Conservation (phyloP, 92 coral and sea anemone genomes). For the Epizoanthus scotinus region DNA sequence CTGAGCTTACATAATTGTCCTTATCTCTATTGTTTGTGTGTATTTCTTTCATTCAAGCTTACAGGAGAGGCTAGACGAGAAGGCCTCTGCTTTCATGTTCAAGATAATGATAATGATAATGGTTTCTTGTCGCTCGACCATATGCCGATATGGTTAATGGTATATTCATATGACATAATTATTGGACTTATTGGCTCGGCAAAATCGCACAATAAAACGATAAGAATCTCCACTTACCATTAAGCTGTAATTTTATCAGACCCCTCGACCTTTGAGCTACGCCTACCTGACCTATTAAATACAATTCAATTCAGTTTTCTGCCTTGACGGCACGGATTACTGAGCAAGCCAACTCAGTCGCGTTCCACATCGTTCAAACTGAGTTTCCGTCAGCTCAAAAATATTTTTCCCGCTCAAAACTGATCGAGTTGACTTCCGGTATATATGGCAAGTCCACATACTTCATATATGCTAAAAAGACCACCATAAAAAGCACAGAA, state of each 20-base stretch:
- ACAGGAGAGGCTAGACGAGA: neutral
- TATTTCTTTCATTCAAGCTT: neutral
- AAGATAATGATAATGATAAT: neutral
- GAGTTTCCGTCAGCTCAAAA: neutral
- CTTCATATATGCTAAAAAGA: neutral
- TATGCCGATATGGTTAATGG: no score
- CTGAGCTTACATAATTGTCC: neutral
- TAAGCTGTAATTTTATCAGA: neutral
- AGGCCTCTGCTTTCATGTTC: neutral
- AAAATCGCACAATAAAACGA: no score
- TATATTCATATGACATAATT: no score
- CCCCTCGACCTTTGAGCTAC: neutral
- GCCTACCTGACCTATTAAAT: neutral
- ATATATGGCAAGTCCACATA: neutral
- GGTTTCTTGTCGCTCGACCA: neutral
- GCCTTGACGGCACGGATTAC: no score
- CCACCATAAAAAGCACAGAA: no score
- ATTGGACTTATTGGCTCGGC: no score
- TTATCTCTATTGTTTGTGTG: neutral
- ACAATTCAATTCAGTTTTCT: no score
- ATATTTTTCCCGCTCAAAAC: neutral
- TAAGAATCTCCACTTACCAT: slow-evolving; percentile 2
- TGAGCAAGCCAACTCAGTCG: no score
- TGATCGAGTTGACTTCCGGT: neutral
- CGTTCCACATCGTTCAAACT: neutral